Evolutionary conservation across 2,888 invertebrate genomes (phyloP).

Genomic region (Stomorhina lunata): DNA sequence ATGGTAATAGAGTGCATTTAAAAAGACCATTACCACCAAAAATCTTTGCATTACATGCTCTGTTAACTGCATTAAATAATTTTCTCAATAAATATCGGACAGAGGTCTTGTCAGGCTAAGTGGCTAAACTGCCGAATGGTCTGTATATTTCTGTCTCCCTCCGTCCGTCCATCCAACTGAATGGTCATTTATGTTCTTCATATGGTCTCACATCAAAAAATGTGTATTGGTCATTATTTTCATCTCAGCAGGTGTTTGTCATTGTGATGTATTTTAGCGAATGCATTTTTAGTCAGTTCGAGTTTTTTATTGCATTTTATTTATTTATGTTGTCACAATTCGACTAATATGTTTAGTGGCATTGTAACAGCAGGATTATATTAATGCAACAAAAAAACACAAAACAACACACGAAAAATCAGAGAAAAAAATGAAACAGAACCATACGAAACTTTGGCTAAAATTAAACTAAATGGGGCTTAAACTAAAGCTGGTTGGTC

Average conservation of each 20-base stretch:
- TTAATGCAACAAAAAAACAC: background rate
- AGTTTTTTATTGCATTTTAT: slow-evolving; percentile 57
- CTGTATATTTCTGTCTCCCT: too few relatives aligned
- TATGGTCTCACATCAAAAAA: slow-evolving; percentile 50
- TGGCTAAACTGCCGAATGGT: slow-evolving; percentile 23
- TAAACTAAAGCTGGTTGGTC: slow-evolving; percentile 42
- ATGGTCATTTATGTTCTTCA: slow-evolving; percentile 33
- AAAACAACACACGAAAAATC: background rate
- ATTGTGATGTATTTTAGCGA: slow-evolving; percentile 75
- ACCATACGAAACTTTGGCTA: slow-evolving; percentile 3
- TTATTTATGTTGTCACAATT: slow-evolving; percentile 66
- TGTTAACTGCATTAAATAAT: slow-evolving; percentile 11
- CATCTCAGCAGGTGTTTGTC: slow-evolving; percentile 75
- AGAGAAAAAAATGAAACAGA: background rate
- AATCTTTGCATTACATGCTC: background rate
- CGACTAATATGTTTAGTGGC: slow-evolving; percentile 66
- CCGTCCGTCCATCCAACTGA: background rate
- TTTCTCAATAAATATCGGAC: slow-evolving; percentile 34
- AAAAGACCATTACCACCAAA: background rate
- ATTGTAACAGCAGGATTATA: slow-evolving; percentile 63
- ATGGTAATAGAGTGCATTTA: background rate
- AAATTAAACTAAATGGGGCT: slow-evolving; percentile 43
- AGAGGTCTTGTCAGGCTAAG: slow-evolving; percentile 61
- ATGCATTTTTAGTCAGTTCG: slow-evolving; percentile 66
- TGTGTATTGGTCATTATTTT: slow-evolving; percentile 48